Base-by-base conservation (phyloP, 2,113 vertebrate species). In the Zosterops borbonicus region DNA sequence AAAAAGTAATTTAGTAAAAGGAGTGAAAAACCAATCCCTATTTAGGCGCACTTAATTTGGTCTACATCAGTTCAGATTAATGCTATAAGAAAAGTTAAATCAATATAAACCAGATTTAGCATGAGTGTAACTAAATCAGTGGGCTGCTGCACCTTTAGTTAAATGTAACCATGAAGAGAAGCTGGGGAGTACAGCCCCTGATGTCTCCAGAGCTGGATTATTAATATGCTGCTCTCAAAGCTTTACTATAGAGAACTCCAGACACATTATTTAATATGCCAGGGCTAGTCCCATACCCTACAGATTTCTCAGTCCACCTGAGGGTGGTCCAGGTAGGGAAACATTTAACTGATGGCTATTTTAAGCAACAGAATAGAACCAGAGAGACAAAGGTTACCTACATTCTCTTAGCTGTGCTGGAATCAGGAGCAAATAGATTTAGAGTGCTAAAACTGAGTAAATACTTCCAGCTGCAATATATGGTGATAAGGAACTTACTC, bases 61-160 rank as follows among this genome's bases (percentile, higher is more conserved):
- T 95, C 84, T 95, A 52, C 70, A 96, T 96, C 88, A 89, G 83
- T 95, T 96, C 87, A 96, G 80, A 94, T 96, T 93, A 94, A 92
- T 60, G 73, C 60, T 89, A 6, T 93, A 95, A 83, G 83, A 90
- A 96, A 93, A 94, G 88, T 31, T 89, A 93, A 92, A 90, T 92
- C 93, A 59, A 95, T 94, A 93, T 93, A 94, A 96, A 96, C 64
- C 68, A 86, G 71, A 93, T 96, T 90, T 92, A 88, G 87, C 71
- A 83, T 9, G 12, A 29, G 37, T 88, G 65, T 92, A 96, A 97
- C 85, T 90, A 83, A 69, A 83, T 96, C 87, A 90, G 79, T 90
- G 73, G 59, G 82, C 64, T 71, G 33, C 83, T 75, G 60, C 86
- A 92, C 93, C 88, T 93, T 90, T 86, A 90, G 76, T 90, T 95